phyloP scores from a whole-genome alignment of 2,888 invertebrate genomes.

The Petrolisthes manimaculis region DNA sequence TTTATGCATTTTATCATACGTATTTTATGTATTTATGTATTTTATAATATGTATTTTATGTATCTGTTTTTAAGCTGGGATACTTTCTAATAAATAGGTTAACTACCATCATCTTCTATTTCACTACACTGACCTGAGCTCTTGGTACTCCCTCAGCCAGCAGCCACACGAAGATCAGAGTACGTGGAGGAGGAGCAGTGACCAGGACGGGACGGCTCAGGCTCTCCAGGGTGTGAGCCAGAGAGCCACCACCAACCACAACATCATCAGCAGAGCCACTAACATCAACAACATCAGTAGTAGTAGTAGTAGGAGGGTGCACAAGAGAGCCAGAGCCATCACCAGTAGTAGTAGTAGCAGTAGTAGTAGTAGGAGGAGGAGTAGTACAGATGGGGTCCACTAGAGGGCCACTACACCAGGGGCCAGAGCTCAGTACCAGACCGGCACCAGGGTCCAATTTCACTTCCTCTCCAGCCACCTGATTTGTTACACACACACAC shows the following conservation, averaged over 20 bases:
- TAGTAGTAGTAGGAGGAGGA: too few relatives aligned
- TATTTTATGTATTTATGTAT: background rate
- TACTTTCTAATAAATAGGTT: too few relatives aligned
- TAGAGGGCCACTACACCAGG: background rate
- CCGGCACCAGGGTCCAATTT: slow-evolving; percentile 27
- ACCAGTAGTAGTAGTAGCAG: too few relatives aligned
- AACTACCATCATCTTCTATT: too few relatives aligned
- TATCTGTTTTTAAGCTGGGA: background rate
- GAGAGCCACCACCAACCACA: background rate
- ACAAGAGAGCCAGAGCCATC: too few relatives aligned
- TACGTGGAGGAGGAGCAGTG: slow-evolving; percentile 27
- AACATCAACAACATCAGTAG: too few relatives aligned
- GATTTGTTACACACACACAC: background rate
- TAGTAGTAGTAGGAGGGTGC: too few relatives aligned
- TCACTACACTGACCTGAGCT: slow-evolving; percentile 40
- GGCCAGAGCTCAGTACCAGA: slow-evolving; percentile 16
- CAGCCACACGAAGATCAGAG: slow-evolving; percentile 45
- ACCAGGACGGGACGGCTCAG: slow-evolving; percentile 45
- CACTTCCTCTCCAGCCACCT: slow-evolving; percentile 41
- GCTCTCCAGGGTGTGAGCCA: slow-evolving; percentile 30
- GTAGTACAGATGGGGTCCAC: too few relatives aligned
- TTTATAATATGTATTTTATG: background rate
- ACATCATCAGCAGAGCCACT: too few relatives aligned
- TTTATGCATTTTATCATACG: too few relatives aligned
- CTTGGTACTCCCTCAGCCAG: slow-evolving; percentile 38